A percentile compares a stretch with the other conserved stretches of the same genome.
phyloP scores from a whole-genome alignment of 2,113 vertebrate species.

The Platichthys flesus region DNA sequence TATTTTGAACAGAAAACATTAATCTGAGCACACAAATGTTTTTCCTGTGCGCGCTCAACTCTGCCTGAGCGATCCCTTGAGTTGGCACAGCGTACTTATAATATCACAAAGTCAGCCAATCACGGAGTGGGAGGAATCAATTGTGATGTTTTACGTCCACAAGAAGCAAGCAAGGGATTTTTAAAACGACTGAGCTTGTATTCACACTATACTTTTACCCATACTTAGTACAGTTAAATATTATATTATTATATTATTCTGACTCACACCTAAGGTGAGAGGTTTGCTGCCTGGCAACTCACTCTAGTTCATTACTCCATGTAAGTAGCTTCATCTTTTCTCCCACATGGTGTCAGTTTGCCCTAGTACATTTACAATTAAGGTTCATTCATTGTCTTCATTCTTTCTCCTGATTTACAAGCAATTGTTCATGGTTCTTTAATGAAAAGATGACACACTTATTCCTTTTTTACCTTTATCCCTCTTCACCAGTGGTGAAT shows the following conservation, averaged over 20 bases:
- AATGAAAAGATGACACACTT: slow-evolving; percentile 30
- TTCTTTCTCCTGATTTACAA: slow-evolving; percentile 3
- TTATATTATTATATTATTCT: background rate
- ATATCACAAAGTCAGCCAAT: too few relatives aligned
- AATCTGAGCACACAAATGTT: too few relatives aligned
- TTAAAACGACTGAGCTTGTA: too few relatives aligned
- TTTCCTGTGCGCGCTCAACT: too few relatives aligned
- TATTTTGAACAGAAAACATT: too few relatives aligned
- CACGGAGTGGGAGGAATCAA: too few relatives aligned
- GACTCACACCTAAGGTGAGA: background rate
- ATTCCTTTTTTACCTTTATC: background rate
- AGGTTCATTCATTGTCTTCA: background rate
- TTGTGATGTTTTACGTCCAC: too few relatives aligned
- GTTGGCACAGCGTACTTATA: too few relatives aligned
- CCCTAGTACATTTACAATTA: background rate
- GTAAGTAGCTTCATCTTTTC: background rate
- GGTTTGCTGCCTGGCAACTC: background rate
- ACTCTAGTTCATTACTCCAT: background rate
- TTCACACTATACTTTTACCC: too few relatives aligned
- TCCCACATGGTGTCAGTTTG: background rate
- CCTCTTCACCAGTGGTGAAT: background rate
- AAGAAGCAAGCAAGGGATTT: too few relatives aligned
- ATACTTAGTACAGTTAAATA: background rate
- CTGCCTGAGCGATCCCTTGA: too few relatives aligned
- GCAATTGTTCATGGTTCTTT: slow-evolving; percentile 32